Evolutionary conservation across 92 coral and sea anemone genomes (phyloP).

Genomic region (Galaxea fascicularis): DNA sequence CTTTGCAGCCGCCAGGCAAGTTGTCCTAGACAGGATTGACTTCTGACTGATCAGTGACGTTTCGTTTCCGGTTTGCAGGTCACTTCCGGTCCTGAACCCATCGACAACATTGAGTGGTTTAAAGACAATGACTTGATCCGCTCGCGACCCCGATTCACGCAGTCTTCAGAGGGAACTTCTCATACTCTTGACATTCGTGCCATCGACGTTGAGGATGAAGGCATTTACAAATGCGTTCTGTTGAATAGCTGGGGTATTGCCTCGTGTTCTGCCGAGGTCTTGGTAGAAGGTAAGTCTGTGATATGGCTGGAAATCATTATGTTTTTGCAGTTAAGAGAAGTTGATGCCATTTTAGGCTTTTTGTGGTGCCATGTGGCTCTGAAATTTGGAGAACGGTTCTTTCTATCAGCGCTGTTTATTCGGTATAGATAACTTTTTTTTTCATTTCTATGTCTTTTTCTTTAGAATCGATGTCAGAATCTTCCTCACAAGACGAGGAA

Average conservation of each 20-base stretch:
- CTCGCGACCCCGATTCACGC: conserved; percentile 74
- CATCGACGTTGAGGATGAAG: conserved; percentile 83
- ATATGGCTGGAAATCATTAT: too few relatives aligned
- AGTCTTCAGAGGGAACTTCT: conserved; percentile 51
- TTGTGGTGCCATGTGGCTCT: neutral
- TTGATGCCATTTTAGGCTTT: too few relatives aligned
- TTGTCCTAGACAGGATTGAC: too few relatives aligned
- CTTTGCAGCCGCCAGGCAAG: too few relatives aligned
- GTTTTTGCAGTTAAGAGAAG: too few relatives aligned
- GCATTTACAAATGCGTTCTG: conserved; percentile 92
- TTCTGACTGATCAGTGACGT: too few relatives aligned
- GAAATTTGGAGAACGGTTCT: neutral
- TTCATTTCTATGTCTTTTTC: neutral
- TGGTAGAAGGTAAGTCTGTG: conserved; percentile 80
- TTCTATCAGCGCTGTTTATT: neutral
- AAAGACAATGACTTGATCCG: conserved; percentile 91
- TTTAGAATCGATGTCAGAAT: conserved; percentile 50
- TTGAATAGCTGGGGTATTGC: conserved; percentile 87
- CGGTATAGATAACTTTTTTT: neutral
- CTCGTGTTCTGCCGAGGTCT: conserved; percentile 93
- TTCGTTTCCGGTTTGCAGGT: conserved; percentile 32
- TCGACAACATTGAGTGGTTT: conserved; percentile 95
- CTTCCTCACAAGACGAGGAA: conserved; percentile 58
- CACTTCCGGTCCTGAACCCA: conserved; percentile 77
- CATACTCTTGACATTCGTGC: conserved; percentile 70